A percentile compares a stretch with the other conserved stretches of the same genome.
phyloP scores from a whole-genome alignment of 2,888 invertebrate genomes.

The Morpho achilles region DNA sequence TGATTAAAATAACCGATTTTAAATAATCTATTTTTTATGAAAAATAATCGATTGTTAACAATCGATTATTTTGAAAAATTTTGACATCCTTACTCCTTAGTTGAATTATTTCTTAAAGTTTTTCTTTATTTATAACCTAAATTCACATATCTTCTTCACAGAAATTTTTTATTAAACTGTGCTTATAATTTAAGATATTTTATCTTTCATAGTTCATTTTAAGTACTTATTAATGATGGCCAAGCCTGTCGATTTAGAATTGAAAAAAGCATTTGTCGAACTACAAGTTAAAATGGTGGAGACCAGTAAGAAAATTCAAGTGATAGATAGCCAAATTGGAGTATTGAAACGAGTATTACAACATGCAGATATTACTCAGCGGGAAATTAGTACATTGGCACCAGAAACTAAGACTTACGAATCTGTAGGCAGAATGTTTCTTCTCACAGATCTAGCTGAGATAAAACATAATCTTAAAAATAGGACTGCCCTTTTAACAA shows the following conservation, averaged over 20 bases:
- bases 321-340: conserved; percentile 88
- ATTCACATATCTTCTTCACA: too few species aligned
- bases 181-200: too few species aligned
- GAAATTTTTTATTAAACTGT: too few species aligned
- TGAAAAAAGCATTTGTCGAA: conserved; percentile 88
- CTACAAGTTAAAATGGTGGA: conserved; percentile 90
- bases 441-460: conserved; percentile 82
- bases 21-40: too few species aligned
- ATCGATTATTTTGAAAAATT: too few species aligned
- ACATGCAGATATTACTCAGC: conserved; percentile 85
- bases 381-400: conserved; percentile 80
- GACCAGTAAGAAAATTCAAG: conserved; percentile 87
- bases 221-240: conserved; percentile 46
- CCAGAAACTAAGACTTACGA: conserved; percentile 86
- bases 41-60: too few species aligned
- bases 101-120: too few species aligned
- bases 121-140: too few species aligned
- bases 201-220: too few species aligned
- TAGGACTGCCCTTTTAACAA: conserved; percentile 74
- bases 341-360: conserved; percentile 82
- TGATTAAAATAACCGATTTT: too few species aligned
- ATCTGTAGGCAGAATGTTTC: conserved; percentile 91
- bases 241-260: conserved; percentile 77
- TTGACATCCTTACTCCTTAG: too few species aligned
- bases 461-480: conserved; percentile 82